Conservation (phyloP, 2,797 vertebrate genomes). For the Enteromius afrohamiltoni region DNA sequence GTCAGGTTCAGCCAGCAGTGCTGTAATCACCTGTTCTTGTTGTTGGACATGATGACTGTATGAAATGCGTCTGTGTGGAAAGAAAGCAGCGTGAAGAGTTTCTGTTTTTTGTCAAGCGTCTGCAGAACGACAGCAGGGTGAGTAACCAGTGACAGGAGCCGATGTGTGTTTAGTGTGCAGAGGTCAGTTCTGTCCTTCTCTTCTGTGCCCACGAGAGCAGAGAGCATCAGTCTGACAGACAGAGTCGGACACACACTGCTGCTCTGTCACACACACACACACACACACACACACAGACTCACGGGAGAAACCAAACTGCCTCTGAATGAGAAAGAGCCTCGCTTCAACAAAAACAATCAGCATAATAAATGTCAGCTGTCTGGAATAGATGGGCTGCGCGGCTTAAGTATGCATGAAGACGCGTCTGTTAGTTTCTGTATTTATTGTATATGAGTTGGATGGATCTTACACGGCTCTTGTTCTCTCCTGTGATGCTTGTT, state of each 20-base stretch:
- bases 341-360: slow-evolving; percentile 40
- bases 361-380: slow-evolving; percentile 57
- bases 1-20: neutral
- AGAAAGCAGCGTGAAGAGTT: neutral
- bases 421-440: slow-evolving; percentile 41
- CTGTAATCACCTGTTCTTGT: neutral
- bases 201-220: slow-evolving; percentile 30
- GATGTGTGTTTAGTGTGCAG: neutral
- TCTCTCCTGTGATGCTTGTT: too few relatives aligned
- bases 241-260: slow-evolving; percentile 35
- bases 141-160: neutral
- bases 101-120: neutral
- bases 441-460: too few relatives aligned
- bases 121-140: neutral
- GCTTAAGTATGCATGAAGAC: neutral
- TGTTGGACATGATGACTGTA: neutral
- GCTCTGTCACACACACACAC: slow-evolving; percentile 30
- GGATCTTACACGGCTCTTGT: too few relatives aligned
- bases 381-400: slow-evolving; percentile 10
- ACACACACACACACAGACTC: slow-evolving; percentile 30
- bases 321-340: slow-evolving; percentile 25
- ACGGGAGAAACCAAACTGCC: neutral
- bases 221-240: slow-evolving; percentile 43
- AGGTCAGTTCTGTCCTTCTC: slow-evolving; percentile 4
- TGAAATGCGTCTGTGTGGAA: neutral